Conservation (phyloP, 1,140 invertebrate genomes). For the Zaprionus africanus region DNA sequence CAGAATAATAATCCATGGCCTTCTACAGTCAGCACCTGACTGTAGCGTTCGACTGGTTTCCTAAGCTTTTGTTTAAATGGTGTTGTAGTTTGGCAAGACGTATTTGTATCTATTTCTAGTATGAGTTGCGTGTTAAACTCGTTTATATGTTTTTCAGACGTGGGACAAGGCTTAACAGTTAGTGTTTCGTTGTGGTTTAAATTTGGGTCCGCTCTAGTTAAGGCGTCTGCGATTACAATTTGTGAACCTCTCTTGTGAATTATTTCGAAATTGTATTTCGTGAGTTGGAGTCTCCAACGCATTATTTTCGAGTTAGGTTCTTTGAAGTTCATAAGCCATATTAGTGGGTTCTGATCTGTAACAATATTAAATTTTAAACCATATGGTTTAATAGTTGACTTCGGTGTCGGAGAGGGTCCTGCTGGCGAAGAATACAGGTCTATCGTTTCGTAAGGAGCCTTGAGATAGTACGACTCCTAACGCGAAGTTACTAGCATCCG, state of each 20-base stretch:
- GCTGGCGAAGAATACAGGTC: not conserved
- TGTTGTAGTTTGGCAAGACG: too few species aligned
- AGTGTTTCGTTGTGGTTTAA: not conserved
- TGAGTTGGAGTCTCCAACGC: not conserved
- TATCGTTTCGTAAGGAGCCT: not conserved
- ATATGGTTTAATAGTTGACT: not conserved
- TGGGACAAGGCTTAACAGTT: too few species aligned
- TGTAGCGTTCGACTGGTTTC: too few species aligned
- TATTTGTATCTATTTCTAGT: too few species aligned
- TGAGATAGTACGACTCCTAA: not conserved
- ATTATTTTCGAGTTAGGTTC: too few species aligned
- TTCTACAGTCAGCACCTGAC: too few species aligned
- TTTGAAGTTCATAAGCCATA: slow-evolving; percentile 16
- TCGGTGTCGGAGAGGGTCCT: not conserved
- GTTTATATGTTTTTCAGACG: too few species aligned
- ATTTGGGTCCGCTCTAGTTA: not conserved
- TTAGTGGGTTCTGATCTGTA: slow-evolving; percentile 22
- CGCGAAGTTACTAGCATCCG: slow-evolving; percentile 1
- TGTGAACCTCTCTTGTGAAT: too few species aligned
- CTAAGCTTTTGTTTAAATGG: too few species aligned
- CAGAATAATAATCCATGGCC: too few species aligned
- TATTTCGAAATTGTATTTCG: not conserved
- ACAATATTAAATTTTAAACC: not conserved
- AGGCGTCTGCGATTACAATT: not conserved
- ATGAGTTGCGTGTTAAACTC: too few species aligned